These are phyloP conservation scores for Helicolenus hilgendorfi DNA, from an alignment of 2,797 vertebrate species.

Conservation along the genomic window DNA sequence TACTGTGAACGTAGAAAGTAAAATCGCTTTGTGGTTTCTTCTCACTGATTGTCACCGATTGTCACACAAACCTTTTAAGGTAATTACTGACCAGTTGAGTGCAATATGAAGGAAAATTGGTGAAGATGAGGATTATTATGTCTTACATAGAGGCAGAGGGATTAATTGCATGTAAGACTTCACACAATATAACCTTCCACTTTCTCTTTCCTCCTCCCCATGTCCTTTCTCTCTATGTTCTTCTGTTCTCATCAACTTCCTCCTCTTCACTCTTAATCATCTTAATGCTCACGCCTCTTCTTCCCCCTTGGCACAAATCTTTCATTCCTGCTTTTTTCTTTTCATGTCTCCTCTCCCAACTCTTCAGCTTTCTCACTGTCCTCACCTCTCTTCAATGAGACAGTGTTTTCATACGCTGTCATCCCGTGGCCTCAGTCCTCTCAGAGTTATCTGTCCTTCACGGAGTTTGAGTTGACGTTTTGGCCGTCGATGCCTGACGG, in stretches of 20 bases:
- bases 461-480: constrained; percentile 96
- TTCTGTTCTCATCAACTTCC: not conserved
- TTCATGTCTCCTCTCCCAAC: not conserved
- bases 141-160: not conserved
- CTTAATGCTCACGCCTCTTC: not conserved
- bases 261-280: constrained; percentile 17
- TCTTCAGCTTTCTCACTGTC: constrained; percentile 92
- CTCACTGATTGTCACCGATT: not conserved
- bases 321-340: not conserved
- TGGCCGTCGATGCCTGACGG: constrained; percentile 90
- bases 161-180: constrained; percentile 39
- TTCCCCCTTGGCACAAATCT: not conserved
- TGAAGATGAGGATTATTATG: constrained; percentile 40
- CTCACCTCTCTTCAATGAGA: constrained; percentile 95
- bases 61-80: constrained; percentile 41
- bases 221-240: not conserved
- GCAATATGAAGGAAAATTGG: constrained; percentile 20
- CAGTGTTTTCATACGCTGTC: constrained; percentile 92
- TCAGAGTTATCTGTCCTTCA: constrained; percentile 96
- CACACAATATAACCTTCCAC: not conserved
- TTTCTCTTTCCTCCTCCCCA: not conserved
- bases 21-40: not conserved
- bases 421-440: constrained; percentile 94
- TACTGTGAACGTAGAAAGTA: not conserved
- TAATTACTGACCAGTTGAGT: constrained; percentile 47